phyloP scores from a whole-genome alignment of 1,140 invertebrate genomes.

The Trinorchestia longiramus region DNA sequence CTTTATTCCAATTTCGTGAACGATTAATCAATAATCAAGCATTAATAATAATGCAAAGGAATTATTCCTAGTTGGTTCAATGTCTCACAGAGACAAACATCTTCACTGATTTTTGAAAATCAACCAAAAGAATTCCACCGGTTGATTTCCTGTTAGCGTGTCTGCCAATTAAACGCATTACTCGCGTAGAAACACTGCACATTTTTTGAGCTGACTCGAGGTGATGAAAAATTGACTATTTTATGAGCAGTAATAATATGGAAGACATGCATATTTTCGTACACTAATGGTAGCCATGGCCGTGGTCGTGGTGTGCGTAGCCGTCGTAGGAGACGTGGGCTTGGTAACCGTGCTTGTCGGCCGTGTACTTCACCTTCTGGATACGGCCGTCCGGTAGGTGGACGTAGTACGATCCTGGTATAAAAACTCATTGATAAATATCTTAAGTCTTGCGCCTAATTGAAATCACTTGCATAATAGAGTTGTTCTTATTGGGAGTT shows the following conservation, averaged over 20 bases:
- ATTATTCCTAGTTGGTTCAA: neutral
- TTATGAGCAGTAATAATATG: neutral
- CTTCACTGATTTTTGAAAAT: neutral
- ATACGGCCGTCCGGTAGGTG: constrained; percentile 66
- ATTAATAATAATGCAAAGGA: neutral
- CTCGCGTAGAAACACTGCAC: neutral
- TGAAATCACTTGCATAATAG: too few species aligned
- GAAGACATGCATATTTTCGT: neutral
- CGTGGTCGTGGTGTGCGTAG: constrained; percentile 59
- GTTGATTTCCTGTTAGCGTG: neutral
- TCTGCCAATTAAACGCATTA: neutral
- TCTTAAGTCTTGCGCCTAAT: too few species aligned
- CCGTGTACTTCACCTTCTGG: constrained; percentile 71
- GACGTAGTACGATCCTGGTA: constrained; percentile 67
- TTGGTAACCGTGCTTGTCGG: constrained; percentile 57
- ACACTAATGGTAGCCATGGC: constrained; percentile 13
- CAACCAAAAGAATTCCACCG: neutral
- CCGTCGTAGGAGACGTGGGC: constrained; percentile 62
- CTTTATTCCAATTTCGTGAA: too few species aligned
- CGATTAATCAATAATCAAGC: neutral
- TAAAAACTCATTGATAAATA: too few species aligned
- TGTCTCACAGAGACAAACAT: neutral
- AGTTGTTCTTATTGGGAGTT: too few species aligned
- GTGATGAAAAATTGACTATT: neutral
- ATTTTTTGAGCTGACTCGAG: neutral